These are phyloP conservation scores for Lonchura striata DNA, from an alignment of 2,113 vertebrate species.

Conservation along the genomic window DNA sequence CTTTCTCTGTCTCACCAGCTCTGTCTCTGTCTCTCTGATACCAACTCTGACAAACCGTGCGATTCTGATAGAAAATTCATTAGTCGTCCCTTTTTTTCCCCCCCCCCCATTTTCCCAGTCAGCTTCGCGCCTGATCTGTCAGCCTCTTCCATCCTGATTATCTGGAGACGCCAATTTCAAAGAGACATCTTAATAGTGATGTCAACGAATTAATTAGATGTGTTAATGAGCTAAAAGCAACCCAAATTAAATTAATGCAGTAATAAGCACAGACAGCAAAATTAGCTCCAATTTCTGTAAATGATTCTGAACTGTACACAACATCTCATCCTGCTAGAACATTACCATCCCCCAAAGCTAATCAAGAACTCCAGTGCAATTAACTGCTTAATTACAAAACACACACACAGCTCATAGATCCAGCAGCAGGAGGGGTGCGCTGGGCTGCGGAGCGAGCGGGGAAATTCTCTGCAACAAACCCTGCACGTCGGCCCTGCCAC, in stretches of 20 bases:
- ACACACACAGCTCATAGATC: conserved; percentile 67
- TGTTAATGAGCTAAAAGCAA: conserved; percentile 99
- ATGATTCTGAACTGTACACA: conserved; percentile 99
- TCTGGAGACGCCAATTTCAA: conserved; percentile 99
- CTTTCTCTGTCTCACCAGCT: conserved; percentile 72
- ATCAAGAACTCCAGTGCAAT: conserved; percentile 99
- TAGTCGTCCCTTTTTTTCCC: conserved; percentile 65
- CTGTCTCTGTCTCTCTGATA: conserved; percentile 69
- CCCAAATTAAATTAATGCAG: conserved; percentile 99
- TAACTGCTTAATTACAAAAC: conserved; percentile 99
- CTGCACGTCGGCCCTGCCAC: rapidly evolving
- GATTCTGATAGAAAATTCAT: conserved; percentile 83
- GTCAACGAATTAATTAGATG: conserved; percentile 99
- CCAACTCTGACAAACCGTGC: conserved; percentile 70
- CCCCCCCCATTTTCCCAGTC: conserved; percentile 76
- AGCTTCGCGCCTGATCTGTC: conserved; percentile 88
- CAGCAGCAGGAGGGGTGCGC: conserved; percentile 52
- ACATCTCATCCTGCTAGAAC: conserved; percentile 96
- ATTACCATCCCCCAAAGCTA: conserved; percentile 99
- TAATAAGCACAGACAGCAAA: conserved; percentile 99
- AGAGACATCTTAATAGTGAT: conserved; percentile 99
- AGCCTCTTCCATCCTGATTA: conserved; percentile 98
- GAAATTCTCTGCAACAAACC: conserved; percentile 5
- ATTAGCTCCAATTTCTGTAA: conserved; percentile 99
- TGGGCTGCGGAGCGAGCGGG: not conserved